Evolutionary conservation across 2,797 vertebrate genomes (phyloP).

Genomic region (Anolis apletophallus): DNA sequence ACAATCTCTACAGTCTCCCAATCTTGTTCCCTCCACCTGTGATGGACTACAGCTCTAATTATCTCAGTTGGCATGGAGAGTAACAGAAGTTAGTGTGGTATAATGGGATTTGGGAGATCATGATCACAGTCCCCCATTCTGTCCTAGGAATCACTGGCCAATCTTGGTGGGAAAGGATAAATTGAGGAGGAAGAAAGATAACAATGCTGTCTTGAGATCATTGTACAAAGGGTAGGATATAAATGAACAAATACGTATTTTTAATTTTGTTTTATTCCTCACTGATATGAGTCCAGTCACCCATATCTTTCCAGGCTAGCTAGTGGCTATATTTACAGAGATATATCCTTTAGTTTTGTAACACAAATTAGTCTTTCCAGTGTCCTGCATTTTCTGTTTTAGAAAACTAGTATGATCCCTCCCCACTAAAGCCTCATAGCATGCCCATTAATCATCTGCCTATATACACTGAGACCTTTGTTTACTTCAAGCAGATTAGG

Average conservation of each 20-base stretch:
- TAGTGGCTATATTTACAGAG: neutral
- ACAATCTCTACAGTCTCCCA: neutral
- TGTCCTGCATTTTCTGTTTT: neutral
- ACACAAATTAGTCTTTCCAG: neutral
- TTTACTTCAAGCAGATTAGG: neutral
- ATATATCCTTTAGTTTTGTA: neutral
- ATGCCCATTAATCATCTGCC: slow-evolving; percentile 30
- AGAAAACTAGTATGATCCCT: slow-evolving; percentile 42
- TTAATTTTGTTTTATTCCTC: neutral
- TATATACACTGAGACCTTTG: neutral
- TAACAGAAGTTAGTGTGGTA: neutral
- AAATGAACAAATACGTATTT: neutral
- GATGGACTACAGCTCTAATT: neutral
- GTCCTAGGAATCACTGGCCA: neutral
- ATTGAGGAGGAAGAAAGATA: neutral
- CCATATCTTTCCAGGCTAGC: neutral
- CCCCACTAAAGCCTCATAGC: slow-evolving; percentile 33
- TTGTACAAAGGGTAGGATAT: neutral
- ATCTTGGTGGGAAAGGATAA: neutral
- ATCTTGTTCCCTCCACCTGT: neutral
- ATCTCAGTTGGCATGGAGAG: neutral
- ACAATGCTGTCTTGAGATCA: neutral
- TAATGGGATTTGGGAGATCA: neutral
- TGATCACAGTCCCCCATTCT: neutral
- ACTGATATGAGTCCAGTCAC: neutral